Evolutionary conservation across 2,888 invertebrate species (phyloP), one percentile per base, ranked within the genome.

Genomic region (Sympetrum striolatum): DNA sequence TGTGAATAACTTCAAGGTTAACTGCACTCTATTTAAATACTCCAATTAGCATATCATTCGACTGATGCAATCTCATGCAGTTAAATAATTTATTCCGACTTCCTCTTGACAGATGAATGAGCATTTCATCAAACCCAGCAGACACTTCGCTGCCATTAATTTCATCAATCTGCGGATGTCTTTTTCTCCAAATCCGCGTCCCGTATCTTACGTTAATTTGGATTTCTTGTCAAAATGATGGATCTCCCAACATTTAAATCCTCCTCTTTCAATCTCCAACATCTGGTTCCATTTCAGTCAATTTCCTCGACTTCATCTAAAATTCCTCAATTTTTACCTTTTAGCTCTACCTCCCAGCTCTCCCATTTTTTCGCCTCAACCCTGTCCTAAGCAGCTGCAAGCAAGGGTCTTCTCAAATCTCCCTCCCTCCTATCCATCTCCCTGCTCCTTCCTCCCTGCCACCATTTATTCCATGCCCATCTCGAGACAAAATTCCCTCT

Each of bases 401-500:
- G 60, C 86, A 60, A 86, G 60, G 60, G 58, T 58, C 60, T n/a
- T 81, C 44, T 82, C 53, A 48, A 53, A 48, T 15, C 53, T 53
- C 37, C 31, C 22, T 58, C 31, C 58, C 82, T 10, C 22, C 44
- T n/a, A 15, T 39, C 81, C 39, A 15, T n/a, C 44, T 81, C 81
- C 25, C 25, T 12, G 14, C 81, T 48, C 81, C n/a, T 53, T 25
- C 48, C 12, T 60, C 35, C 86, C 37, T 86, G 86, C 86, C 58
- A 60, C 86, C 86, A 86, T 86, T 86, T 86, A 86, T 86, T 86
- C 60, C 86, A 86, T 64, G 86, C 60, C 86, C 86, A 86, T 86
- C 86, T 86, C 58, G 86, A 86, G 86, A 64, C 86, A 86, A 86
- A 86, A 86, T 86, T 86, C 86, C 86, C 86, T 86, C 86, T 86